Percentiles rank a stretch among this genome's conserved stretches.
Conservation (phyloP, 2,888 invertebrate species). For the Tipula lateralis region DNA sequence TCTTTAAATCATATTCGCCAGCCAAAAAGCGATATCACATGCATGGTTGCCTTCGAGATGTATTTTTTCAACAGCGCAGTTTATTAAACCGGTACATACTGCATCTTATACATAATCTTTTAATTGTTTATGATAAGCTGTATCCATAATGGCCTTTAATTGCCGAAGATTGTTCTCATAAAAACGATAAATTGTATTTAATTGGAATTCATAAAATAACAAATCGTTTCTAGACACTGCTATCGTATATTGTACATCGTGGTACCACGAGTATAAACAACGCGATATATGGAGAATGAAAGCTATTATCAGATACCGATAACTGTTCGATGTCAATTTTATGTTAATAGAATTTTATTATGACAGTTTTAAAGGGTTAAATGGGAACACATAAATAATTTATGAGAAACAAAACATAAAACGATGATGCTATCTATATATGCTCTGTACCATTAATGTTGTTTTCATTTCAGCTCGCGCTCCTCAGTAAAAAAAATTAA, state of each 20-base stretch:
- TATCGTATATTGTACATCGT: not conserved
- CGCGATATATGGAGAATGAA: not conserved
- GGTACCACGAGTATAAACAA: not conserved
- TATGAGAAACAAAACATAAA: not conserved
- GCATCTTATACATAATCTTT: not conserved
- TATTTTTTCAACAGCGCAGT: not conserved
- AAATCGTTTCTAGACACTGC: not conserved
- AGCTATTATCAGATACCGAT: not conserved
- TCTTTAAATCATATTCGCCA: too few species aligned
- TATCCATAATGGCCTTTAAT: not conserved
- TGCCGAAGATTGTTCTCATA: not conserved
- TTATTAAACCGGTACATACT: not conserved
- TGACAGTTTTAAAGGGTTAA: constrained; percentile 19
- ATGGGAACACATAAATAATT: not conserved
- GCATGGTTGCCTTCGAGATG: too few species aligned
- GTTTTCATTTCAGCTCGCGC: not conserved
- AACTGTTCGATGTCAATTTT: constrained; percentile 11
- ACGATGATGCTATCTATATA: too few species aligned
- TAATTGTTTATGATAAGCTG: not conserved
- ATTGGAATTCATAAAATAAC: not conserved
- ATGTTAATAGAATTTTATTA: constrained; percentile 24
- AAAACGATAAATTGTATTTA: not conserved
- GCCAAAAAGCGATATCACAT: too few species aligned
- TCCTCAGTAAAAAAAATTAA: not conserved
- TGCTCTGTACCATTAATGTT: not conserved